Base-by-base conservation (phyloP, 2,113 vertebrate species). In the Myotis lucifugus region DNA sequence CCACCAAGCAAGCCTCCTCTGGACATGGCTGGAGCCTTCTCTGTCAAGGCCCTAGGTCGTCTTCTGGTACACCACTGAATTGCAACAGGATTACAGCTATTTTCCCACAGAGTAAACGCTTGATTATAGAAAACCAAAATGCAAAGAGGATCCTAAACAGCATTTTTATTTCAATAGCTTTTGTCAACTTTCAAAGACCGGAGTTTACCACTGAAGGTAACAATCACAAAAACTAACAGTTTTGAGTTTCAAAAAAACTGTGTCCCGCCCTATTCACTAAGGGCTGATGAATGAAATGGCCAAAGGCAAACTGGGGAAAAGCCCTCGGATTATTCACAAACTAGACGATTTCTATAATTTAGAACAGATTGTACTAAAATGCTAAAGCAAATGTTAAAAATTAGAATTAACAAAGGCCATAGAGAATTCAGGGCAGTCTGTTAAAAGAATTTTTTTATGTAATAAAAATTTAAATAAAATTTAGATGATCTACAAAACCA, bases 61-160 rank as follows among this genome's bases (percentile, higher is more conserved):
- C 94, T 73, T 85, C 78, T 96, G 87, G 69, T 34, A 67, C 10
- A 86, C 48, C 78, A 83, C 54, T 73, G 52, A 83, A 88, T 83
- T 91, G 88, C 37, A 88, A 90, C 42, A 92, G 85, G 52, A 91
- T 84, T 81, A 85, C 6, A 72, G 54, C 32, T 76, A 81, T 88
- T 90, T 88, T 88, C 67, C 52, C 72, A 84, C 14, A 84, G 23
- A 91, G 37, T 85, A 95, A 88, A 91, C 37, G 69, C 4, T 79
- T 85, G 92, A 84, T 92, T 85, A 93, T 11, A 32, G 52, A 84
- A 95, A 96, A 96, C 10, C 79, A 81, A 93, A 92, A 88, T 85
- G 46, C 56, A 92, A 54, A 76, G 52, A 76, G 42, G 25, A 92
- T 72, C 29, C 32, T 69, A 88, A 88, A 83, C 14, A 91, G 67